These are phyloP conservation scores for Origma solitaria DNA, from an alignment of 2,113 vertebrate species.

Conservation along the genomic window DNA sequence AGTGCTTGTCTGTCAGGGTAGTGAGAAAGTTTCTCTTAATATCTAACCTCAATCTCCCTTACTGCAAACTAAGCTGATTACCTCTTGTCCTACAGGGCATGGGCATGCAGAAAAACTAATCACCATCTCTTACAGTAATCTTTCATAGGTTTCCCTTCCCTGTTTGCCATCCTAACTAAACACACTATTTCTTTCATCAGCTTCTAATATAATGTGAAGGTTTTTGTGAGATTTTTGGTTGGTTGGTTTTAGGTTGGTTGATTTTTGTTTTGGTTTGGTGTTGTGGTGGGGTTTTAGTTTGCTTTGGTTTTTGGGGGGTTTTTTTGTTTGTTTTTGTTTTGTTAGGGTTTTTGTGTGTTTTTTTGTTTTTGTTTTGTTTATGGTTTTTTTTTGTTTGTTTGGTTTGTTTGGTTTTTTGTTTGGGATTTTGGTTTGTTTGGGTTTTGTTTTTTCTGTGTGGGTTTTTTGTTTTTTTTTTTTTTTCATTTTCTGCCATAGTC, in stretches of 20 bases:
- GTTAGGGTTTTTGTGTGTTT: not conserved
- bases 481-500: not conserved
- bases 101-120: not conserved
- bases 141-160: not conserved
- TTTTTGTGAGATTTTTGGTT: not conserved
- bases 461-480: not conserved
- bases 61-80: slow-evolving; percentile 51
- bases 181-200: not conserved
- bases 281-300: too few relatives aligned
- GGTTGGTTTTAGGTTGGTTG: fast-evolving
- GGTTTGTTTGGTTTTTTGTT: not conserved
- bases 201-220: not conserved
- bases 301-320: not conserved
- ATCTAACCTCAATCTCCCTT: slow-evolving; percentile 26
- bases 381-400: too few relatives aligned
- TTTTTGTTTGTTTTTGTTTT: not conserved
- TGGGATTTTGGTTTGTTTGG: too few relatives aligned
- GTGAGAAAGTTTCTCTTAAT: slow-evolving; percentile 45
- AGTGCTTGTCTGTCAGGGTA: not conserved
- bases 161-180: not conserved
- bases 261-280: not conserved
- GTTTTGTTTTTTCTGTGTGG: not conserved
- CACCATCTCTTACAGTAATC: not conserved
- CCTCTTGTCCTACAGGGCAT: not conserved
- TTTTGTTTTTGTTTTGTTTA: not conserved